These are phyloP conservation scores for Psittacula derbiana DNA, from an alignment of 2,797 vertebrate species.

Conservation along the genomic window DNA sequence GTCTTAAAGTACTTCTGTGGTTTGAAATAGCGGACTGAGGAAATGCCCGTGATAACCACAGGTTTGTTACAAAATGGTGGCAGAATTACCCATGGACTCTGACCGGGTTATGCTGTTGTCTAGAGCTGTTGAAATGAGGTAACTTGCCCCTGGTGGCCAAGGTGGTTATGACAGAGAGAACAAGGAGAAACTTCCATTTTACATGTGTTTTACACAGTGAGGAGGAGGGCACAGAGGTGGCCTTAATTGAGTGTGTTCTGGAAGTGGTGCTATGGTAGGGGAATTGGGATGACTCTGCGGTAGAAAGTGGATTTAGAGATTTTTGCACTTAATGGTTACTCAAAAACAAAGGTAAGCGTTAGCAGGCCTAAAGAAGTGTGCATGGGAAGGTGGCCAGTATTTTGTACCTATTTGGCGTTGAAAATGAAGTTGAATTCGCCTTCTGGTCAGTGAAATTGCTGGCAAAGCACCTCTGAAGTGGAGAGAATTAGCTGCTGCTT, in stretches of 20 bases:
- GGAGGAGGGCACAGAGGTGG: neutral
- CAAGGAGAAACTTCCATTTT: neutral
- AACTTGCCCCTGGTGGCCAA: neutral
- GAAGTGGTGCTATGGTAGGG: neutral
- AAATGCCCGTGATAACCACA: neutral
- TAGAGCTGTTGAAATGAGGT: neutral
- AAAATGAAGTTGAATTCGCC: neutral
- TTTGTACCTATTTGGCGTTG: neutral
- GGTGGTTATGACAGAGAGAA: neutral
- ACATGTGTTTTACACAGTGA: neutral
- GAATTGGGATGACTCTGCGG: neutral
- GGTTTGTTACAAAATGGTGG: neutral
- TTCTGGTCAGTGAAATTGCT: neutral
- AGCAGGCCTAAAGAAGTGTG: neutral
- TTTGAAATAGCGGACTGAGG: neutral
- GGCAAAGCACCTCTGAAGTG: neutral
- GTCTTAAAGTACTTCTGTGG: neutral
- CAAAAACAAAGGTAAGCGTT: neutral
- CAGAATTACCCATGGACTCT: neutral
- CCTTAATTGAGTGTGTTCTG: neutral
- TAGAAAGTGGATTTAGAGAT: neutral
- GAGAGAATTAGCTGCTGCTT: neutral
- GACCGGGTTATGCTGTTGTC: neutral
- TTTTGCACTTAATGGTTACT: neutral
- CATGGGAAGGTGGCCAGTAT: neutral